Percentiles rank a stretch among this genome's conserved stretches.
Conservation (phyloP, 1,140 invertebrate species). For the Heliconius hewitsoni region DNA sequence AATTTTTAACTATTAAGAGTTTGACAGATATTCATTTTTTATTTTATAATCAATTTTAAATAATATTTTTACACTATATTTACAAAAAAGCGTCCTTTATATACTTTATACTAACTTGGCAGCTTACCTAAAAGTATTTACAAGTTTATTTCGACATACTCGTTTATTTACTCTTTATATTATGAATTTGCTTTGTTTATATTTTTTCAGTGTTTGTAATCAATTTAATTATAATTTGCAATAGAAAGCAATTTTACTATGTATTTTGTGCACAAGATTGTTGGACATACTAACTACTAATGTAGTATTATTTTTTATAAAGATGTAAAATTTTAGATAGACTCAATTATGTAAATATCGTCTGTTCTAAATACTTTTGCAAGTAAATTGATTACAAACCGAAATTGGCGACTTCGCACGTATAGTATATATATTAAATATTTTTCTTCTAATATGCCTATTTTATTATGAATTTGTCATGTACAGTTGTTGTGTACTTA, state of each 20-base stretch:
- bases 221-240: constrained; percentile 18
- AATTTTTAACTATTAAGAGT: constrained; percentile 17
- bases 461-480: not conserved
- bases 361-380: not conserved
- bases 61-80: constrained; percentile 28
- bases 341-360: not conserved
- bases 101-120: constrained; percentile 24
- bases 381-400: constrained; percentile 12
- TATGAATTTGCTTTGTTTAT: not conserved
- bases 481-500: not conserved
- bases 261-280: not conserved
- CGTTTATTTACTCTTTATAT: constrained; percentile 13
- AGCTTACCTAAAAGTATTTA: constrained; percentile 32
- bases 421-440: not conserved
- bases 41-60: constrained; percentile 13
- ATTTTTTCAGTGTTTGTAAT: constrained; percentile 13
- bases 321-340: not conserved
- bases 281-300: not conserved
- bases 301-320: not conserved
- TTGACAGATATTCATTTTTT: constrained; percentile 8
- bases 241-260: not conserved
- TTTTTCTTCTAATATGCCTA: not conserved
- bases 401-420: not conserved
- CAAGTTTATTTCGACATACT: constrained; percentile 17
- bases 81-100: constrained; percentile 27